A percentile compares a stretch with the other conserved stretches of the same genome.
phyloP scores from a whole-genome alignment of 2,113 vertebrate species.

The Hystrix cristata region DNA sequence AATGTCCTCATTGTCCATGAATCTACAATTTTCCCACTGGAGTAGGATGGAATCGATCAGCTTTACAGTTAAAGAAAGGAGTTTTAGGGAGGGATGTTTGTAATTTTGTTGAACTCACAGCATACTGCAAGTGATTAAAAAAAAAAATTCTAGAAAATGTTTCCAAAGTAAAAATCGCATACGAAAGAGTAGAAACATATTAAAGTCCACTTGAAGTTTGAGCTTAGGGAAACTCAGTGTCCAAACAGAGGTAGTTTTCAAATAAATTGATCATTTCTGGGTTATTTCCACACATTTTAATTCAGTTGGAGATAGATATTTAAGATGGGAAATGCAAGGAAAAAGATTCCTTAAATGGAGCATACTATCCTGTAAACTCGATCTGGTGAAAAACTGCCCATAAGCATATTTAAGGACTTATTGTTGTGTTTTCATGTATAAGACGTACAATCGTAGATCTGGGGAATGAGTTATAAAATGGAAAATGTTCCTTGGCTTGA shows the following conservation, averaged over 20 bases:
- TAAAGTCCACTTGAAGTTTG: background rate
- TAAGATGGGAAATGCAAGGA: conserved; percentile 48
- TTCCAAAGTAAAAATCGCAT: background rate
- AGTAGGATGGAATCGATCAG: background rate
- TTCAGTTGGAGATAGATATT: conserved; percentile 53
- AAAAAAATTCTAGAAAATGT: background rate
- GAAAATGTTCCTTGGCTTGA: conserved; percentile 56
- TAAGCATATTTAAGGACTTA: conserved; percentile 59
- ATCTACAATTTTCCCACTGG: background rate
- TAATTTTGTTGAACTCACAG: background rate
- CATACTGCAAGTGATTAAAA: background rate
- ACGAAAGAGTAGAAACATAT: background rate
- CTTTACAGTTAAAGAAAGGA: conserved; percentile 8
- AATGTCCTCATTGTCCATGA: background rate
- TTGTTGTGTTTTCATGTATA: conserved; percentile 49
- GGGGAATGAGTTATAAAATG: conserved; percentile 66
- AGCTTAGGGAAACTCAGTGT: conserved; percentile 1
- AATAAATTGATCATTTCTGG: conserved; percentile 39
- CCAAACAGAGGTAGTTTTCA: conserved; percentile 52
- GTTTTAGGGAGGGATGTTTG: background rate
- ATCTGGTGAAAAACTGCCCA: conserved; percentile 53
- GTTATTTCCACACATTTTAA: conserved; percentile 64
- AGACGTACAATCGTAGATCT: conserved; percentile 43
- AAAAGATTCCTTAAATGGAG: conserved; percentile 64
- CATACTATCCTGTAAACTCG: conserved; percentile 45